phyloP scores from a whole-genome alignment of 2,888 invertebrate species.

The Drosophila longiperda region DNA sequence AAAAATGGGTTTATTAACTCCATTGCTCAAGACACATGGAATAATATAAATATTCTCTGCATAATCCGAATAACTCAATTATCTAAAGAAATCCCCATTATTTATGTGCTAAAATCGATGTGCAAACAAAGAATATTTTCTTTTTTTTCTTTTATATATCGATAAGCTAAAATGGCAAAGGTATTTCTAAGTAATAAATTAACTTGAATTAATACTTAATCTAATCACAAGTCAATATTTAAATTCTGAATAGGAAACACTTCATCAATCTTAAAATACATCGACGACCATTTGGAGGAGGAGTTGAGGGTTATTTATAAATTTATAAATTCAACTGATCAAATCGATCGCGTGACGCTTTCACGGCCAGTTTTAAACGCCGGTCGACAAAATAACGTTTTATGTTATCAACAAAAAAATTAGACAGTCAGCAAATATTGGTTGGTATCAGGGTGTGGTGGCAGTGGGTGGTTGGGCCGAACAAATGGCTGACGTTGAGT shows the following conservation, averaged over 20 bases:
- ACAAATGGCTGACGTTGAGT: conserved; percentile 12
- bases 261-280: conserved; percentile 16
- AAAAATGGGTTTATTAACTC: not conserved
- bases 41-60: not conserved
- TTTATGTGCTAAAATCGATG: conserved; percentile 8
- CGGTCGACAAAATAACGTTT: conserved; percentile 59
- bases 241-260: not conserved
- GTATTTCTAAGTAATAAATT: not conserved
- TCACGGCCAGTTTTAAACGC: conserved; percentile 19
- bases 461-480: not conserved
- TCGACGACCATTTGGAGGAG: conserved; percentile 11
- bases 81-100: conserved; percentile 3
- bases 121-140: not conserved
- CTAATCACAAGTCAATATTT: conserved; percentile 3
- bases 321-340: conserved; percentile 19
- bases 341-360: conserved; percentile 66
- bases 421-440: conserved; percentile 39
- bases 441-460: not conserved
- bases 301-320: conserved; percentile 43
- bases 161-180: not conserved
- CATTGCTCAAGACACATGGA: not conserved
- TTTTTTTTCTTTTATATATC: not conserved
- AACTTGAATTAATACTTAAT: not conserved
- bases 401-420: conserved; percentile 55
- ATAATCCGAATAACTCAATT: conserved; percentile 11